Evolutionary conservation across 2,888 invertebrate genomes (phyloP), one percentile per base, ranked within the genome.

Genomic region (Drosophila barbarae): DNA sequence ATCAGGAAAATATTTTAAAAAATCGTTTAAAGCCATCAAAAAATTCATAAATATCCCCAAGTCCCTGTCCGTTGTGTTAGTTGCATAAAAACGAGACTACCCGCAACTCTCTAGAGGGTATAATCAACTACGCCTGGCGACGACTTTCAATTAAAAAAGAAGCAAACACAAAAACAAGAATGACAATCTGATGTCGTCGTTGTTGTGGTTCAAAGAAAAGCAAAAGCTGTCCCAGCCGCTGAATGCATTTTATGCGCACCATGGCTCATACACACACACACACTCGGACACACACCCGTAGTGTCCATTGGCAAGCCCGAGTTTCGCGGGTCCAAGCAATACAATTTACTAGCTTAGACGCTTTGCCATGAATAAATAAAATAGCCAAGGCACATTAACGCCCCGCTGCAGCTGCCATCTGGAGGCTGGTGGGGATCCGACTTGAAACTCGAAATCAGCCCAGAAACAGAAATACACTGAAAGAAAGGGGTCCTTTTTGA

Each of bases 301-400:
- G 55, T 66, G 59, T 46, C 49, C 59, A 39, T 47, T 72, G 67
- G 57, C 55, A 49, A 73, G 74, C 66, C 71, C 54, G 69, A 63
- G 63, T 70, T 55, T 60, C 52, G 32, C 76, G 84, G 68, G 83
- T 77, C 79, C 74, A 64, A 77, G 80, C 84, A 79, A 82, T 84
- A 81, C 84, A 82, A 85, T 84, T 80, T 84, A 82, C 82, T 78
- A 76, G 84, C 76, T 79, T 78, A 84, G 84, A 79, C 79, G 76
- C 74, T 77, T 68, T 84, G 86, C 74, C 81, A 83, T 85, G 81
- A 80, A 84, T 84, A 84, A 83, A 79, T 81, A 84, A 86, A 77
- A 83, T 81, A 77, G 79, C 85, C 83, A 71, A 79, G 83, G 83
- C 84, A 84, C 84, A 84, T 84, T 84, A 84, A 84, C 82, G 84